Evolutionary conservation across 2,113 vertebrate genomes (phyloP).

Genomic region (Gopherus evgoodei): DNA sequence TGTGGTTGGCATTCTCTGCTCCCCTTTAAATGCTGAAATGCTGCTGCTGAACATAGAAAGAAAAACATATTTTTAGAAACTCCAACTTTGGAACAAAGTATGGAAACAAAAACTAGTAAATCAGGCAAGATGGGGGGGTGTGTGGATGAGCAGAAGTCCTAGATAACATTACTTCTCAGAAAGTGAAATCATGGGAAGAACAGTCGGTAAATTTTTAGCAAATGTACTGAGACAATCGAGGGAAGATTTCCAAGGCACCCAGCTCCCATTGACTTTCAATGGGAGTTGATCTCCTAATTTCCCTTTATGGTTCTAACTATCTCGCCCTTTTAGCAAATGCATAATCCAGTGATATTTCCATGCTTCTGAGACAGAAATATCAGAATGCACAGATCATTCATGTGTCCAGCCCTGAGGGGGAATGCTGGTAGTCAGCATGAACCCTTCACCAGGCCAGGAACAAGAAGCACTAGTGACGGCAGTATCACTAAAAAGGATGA

Average conservation of each 20-base stretch:
- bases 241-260: constrained; percentile 24
- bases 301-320: constrained; percentile 37
- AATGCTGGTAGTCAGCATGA: not conserved
- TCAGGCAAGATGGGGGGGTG: not conserved
- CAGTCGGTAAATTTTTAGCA: not conserved
- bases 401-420: rapidly evolving
- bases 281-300: constrained; percentile 25
- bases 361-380: not conserved
- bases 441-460: not conserved
- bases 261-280: constrained; percentile 31
- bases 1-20: not conserved
- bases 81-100: not conserved
- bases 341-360: not conserved
- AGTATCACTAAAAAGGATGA: not conserved
- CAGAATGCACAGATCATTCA: not conserved
- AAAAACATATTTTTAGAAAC: not conserved
- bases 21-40: rapidly evolving
- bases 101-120: not conserved
- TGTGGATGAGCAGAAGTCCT: not conserved
- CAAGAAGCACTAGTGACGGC: not conserved
- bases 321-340: not conserved
- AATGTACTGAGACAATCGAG: constrained; percentile 10
- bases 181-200: constrained; percentile 42
- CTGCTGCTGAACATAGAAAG: not conserved
- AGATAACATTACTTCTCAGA: constrained; percentile 18